Evolutionary conservation across 2,797 vertebrate species (phyloP).

Genomic region (Rhadinocentrus ornatus): DNA sequence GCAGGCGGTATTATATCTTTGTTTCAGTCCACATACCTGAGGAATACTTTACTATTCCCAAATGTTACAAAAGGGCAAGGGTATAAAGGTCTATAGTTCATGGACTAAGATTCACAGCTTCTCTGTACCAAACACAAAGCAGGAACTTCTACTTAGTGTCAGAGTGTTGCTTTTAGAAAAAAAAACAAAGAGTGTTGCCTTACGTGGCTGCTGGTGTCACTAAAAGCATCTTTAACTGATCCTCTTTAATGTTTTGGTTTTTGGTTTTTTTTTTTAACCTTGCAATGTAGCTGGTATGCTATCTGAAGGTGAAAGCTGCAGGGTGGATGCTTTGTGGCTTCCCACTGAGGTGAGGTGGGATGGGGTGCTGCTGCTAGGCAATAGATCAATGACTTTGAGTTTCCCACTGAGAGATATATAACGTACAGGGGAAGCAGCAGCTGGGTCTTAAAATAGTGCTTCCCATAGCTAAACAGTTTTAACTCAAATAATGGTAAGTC

Average conservation of each 20-base stretch:
- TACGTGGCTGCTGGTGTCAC: slow-evolving; percentile 37
- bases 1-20: slow-evolving; percentile 62
- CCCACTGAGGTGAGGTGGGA: slow-evolving; percentile 37
- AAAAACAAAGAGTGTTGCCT: slow-evolving; percentile 8
- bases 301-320: slow-evolving; percentile 66
- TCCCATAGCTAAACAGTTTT: slow-evolving; percentile 61
- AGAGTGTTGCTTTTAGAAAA: slow-evolving; percentile 19
- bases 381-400: slow-evolving; percentile 73
- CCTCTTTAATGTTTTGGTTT: slow-evolving; percentile 39
- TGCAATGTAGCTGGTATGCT: slow-evolving; percentile 22
- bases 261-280: slow-evolving; percentile 38
- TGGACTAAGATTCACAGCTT: slow-evolving; percentile 31
- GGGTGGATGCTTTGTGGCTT: slow-evolving; percentile 58
- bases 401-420: slow-evolving; percentile 67
- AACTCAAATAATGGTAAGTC: slow-evolving; percentile 77
- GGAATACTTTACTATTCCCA: slow-evolving; percentile 56
- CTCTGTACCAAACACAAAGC: slow-evolving; percentile 23
- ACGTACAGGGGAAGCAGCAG: slow-evolving; percentile 66
- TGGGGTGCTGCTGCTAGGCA: slow-evolving; percentile 50
- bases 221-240: slow-evolving; percentile 43
- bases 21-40: slow-evolving; percentile 66
- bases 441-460: slow-evolving; percentile 67
- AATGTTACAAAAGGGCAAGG: slow-evolving; percentile 43
- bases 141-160: slow-evolving; percentile 27
- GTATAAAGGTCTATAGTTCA: slow-evolving; percentile 38